Conservation (phyloP, 2,797 vertebrate species). For the Lycodopsis pacificus region DNA sequence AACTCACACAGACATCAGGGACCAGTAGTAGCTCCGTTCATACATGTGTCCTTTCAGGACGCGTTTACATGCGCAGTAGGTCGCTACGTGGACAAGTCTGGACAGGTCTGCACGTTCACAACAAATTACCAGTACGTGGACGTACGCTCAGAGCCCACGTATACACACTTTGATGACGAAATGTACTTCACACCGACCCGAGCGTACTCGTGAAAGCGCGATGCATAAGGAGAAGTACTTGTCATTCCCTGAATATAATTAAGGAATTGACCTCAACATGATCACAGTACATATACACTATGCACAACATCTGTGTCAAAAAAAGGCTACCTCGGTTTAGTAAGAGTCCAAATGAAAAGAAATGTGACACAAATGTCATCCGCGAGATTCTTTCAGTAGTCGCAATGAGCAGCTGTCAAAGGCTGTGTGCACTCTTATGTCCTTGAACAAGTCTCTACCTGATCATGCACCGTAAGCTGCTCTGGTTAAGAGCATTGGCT, state of each 20-base stretch:
- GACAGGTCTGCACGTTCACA: too few relatives aligned
- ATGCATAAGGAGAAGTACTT: neutral
- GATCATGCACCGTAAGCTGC: conserved; percentile 11
- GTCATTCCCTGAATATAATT: conserved; percentile 8
- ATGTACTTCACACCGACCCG: too few relatives aligned
- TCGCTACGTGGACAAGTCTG: too few relatives aligned
- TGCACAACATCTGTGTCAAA: neutral
- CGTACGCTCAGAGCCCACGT: too few relatives aligned
- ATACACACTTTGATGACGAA: too few relatives aligned
- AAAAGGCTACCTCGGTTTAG: neutral
- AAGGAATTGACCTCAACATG: neutral
- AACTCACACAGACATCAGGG: neutral
- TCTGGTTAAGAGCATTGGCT: conserved; percentile 16
- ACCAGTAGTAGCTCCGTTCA: too few relatives aligned
- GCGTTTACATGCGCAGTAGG: too few relatives aligned
- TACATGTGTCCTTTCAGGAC: too few relatives aligned
- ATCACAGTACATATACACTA: neutral
- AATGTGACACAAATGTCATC: conserved; percentile 17
- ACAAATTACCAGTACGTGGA: too few relatives aligned
- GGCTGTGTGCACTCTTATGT: conserved; percentile 25
- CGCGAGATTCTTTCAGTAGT: conserved; percentile 5
- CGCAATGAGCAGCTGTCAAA: conserved; percentile 11
- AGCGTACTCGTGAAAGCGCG: too few relatives aligned
- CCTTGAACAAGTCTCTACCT: conserved; percentile 34
- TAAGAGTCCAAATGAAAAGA: conserved; percentile 1